Base-by-base conservation (phyloP, 2,113 vertebrate species). In the Gracilinanus agilis region DNA sequence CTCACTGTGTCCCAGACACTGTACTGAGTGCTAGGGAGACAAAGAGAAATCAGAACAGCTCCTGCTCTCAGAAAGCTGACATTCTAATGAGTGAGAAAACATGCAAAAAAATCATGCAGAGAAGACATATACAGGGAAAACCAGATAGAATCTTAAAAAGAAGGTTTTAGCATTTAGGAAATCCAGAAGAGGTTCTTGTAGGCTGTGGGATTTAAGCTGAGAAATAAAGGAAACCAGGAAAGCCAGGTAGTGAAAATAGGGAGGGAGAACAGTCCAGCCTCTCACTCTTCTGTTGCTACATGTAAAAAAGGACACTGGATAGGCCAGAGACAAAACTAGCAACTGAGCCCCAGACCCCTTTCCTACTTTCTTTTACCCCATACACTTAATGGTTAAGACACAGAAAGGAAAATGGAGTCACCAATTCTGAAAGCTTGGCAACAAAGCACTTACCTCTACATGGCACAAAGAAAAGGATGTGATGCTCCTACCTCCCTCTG, bases 101-200 rank as follows among this genome's bases (percentile, higher is more conserved):
- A 75, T n/a, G 34, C 29, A 3, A n/a, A 75, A 49, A 75, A 19
- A n/a, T n/a, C n/a, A 0, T 75, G n/a, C 67, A 34, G 27, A 67
- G 58, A 29, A 67, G 58, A 67, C 29, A 75, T 21, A n/a, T n/a
- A n/a, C 4, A n/a, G 34, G 13, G 67, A 8, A n/a, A 75, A n/a
- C n/a, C n/a, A 34, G 13, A n/a, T n/a, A 75, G 61, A 75, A 56
- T 56, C 55, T 56, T 56, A 7, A 56, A 56, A 75, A 13, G 61
- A 75, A 75, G 34, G 16, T 16, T 5, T 75, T 75, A 75, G 67
- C 3, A 75, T 95, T 95, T 94, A 95, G 40, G 83, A 23, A n/a
- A 49, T 54, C 83, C 89, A 92, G 40, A 55, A 21, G 27, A 91
- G 40, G 67, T 16, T 94, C 67, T 54, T 75, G 34, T 29, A 75